phyloP scores from a whole-genome alignment of 2,797 vertebrate genomes.

The Channallabes apus region DNA sequence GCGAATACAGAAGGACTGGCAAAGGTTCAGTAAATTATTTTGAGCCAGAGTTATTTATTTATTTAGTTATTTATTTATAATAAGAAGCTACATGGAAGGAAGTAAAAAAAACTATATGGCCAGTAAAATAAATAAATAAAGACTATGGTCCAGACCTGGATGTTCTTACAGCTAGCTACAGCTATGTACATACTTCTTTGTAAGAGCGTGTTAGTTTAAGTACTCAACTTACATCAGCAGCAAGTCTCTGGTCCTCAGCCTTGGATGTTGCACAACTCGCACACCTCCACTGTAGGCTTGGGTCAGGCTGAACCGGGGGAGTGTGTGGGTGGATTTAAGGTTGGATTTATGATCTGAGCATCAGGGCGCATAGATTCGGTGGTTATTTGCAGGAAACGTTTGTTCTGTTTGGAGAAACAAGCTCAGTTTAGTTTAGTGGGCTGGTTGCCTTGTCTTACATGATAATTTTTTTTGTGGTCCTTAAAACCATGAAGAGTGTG shows the following conservation, averaged over 20 bases:
- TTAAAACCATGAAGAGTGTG: background rate
- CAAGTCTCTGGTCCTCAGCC: slow-evolving; percentile 5
- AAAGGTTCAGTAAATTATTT: too few species aligned
- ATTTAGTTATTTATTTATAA: too few species aligned
- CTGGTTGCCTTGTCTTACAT: background rate
- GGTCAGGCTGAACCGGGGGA: slow-evolving; percentile 1
- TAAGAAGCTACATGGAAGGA: background rate
- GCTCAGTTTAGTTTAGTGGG: slow-evolving; percentile 23
- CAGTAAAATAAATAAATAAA: background rate
- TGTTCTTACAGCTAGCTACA: background rate
- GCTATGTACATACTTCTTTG: background rate
- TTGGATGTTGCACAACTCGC: slow-evolving; percentile 7
- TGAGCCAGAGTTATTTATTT: too few species aligned
- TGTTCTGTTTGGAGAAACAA: slow-evolving; percentile 65
- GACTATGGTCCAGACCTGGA: too few species aligned
- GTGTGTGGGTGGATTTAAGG: slow-evolving; percentile 51
- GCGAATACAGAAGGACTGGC: too few species aligned
- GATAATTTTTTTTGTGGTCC: background rate
- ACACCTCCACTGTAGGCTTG: background rate
- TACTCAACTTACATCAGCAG: background rate
- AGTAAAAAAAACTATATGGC: background rate
- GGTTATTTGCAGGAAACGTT: slow-evolving; percentile 62
- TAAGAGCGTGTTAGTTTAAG: background rate
- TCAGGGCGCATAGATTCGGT: slow-evolving; percentile 18
- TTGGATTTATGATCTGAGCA: slow-evolving; percentile 33